phyloP scores from a whole-genome alignment of 2,797 vertebrate species.

The Poeciliopsis paucimaculata region DNA sequence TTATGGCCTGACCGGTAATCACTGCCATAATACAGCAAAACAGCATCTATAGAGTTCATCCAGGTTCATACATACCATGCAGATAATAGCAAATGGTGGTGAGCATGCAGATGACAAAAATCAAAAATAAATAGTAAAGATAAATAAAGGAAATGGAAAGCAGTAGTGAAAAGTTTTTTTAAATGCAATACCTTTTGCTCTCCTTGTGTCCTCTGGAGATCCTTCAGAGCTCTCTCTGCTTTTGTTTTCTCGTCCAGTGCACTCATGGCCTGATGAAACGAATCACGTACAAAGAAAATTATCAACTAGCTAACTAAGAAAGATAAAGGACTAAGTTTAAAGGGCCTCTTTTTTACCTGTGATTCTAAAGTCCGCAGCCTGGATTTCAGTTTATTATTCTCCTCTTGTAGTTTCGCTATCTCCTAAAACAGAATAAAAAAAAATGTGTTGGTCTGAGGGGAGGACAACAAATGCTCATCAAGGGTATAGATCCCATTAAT shows the following conservation, averaged over 20 bases:
- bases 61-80: constrained; percentile 64
- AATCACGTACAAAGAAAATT: not conserved
- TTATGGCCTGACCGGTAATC: not conserved
- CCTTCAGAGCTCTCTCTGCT: constrained; percentile 86
- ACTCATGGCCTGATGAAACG: constrained; percentile 81
- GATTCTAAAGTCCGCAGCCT: constrained; percentile 89
- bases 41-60: constrained; percentile 3
- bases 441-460: not conserved
- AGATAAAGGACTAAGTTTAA: not conserved
- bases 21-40: not conserved
- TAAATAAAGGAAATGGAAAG: not conserved
- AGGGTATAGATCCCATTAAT: not conserved
- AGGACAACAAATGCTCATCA: not conserved
- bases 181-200: constrained; percentile 84
- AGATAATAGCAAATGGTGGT: constrained; percentile 54
- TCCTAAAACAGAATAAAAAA: constrained; percentile 73
- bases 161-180: not conserved
- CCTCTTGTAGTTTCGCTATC: constrained; percentile 91
- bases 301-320: not conserved
- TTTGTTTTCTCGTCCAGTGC: constrained; percentile 89
- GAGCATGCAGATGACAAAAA: constrained; percentile 38
- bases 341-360: constrained; percentile 81
- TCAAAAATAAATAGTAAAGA: constrained; percentile 6
- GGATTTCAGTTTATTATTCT: constrained; percentile 91
- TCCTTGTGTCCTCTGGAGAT: constrained; percentile 85